Evolutionary conservation across 2,888 invertebrate genomes (phyloP).

Genomic region (Caenorhabditis zanzibari): DNA sequence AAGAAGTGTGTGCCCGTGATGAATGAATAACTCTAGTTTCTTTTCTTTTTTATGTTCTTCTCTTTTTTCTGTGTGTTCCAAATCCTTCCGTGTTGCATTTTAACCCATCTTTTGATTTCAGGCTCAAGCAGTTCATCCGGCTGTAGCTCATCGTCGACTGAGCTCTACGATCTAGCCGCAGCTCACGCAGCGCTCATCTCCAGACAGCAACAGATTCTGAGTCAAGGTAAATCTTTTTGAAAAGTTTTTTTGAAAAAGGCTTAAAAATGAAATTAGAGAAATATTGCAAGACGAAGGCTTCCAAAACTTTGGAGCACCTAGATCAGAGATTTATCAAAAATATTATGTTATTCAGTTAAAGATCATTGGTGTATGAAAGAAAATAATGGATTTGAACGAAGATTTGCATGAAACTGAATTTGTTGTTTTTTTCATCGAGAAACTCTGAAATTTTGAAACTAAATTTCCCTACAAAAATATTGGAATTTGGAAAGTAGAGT

Average conservation of each 20-base stretch:
- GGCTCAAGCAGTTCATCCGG: conserved; percentile 64
- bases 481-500: neutral
- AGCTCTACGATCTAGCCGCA: conserved; percentile 57
- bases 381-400: neutral
- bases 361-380: neutral
- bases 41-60: conserved; percentile 16
- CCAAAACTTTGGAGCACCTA: conserved; percentile 11
- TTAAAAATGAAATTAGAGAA: neutral
- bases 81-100: conserved; percentile 5
- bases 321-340: conserved; percentile 12
- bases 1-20: conserved; percentile 25
- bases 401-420: too few species aligned
- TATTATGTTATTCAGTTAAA: conserved; percentile 1
- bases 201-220: conserved; percentile 55
- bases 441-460: too few species aligned
- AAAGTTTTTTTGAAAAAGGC: neutral
- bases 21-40: conserved; percentile 37
- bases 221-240: conserved; percentile 29
- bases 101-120: conserved; percentile 24
- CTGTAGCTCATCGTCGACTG: conserved; percentile 59
- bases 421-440: too few species aligned
- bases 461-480: neutral
- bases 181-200: conserved; percentile 46
- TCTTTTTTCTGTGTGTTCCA: neutral
- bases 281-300: conserved; percentile 18